Base-by-base conservation (phyloP, 2,797 vertebrate species). In the Glossophaga mutica region DNA sequence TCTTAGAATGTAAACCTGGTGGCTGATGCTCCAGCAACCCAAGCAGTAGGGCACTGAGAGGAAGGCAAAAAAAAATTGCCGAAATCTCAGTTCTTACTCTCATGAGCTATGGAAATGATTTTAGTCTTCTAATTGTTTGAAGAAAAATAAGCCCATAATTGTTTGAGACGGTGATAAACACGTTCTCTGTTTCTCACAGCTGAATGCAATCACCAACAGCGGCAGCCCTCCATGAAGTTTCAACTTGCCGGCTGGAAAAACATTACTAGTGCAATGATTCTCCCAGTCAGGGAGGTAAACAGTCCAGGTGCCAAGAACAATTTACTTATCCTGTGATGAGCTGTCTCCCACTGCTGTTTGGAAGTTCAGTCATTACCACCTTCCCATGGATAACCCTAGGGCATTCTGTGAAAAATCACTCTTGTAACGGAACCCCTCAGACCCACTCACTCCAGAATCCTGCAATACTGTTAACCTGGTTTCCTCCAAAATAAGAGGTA, bases 291-390 rank as follows among this genome's bases (percentile, higher is more conserved):
- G 91, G 74, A 94, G 88, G 82, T 95, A 96, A 97, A 95, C 86
- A 96, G 78, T 65, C 68, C 89, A 97, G 96, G 95, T 95, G 96
- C 95, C 96, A 97, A 94, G 76, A 96, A 90, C 87, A 84, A 96
- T 96, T 96, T 96, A 57, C 86, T 81, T 94, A 22, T 37, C 67
- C 90, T 95, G 52, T n/a, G 70, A 91, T 95, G 88, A 76, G 78
- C 95, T 79, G 7, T 91, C 88, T 95, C 97, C 94, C 57, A 97
- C 89, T 0, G 62, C 87, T 84, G 76, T 94, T 77, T 95, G 68
- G 57, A 88, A 94, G 57, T 86, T 95, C 70, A 79, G 68, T 81
- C 70, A 59, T 94, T 96, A 89, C 70, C 76, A 78, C 59, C 52
- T 94, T 96, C 71, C 71, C 52, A 46, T 39, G 37, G 65, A 87